Evolutionary conservation across 2,113 vertebrate species (phyloP).

Genomic region (Dinomys branickii): DNA sequence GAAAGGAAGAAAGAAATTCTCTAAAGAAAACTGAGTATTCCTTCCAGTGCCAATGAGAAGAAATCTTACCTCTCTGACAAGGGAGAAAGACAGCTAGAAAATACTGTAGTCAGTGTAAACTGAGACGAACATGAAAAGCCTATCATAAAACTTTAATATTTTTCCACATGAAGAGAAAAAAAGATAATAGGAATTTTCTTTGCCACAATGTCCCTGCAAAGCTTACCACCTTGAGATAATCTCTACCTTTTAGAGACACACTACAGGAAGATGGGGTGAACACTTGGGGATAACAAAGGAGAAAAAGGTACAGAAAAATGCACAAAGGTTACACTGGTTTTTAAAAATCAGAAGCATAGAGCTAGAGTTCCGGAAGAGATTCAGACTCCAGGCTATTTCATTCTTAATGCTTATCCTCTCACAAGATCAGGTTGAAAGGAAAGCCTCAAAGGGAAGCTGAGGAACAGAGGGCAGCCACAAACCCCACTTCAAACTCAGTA

Average conservation of each 20-base stretch:
- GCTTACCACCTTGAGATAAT: conserved; percentile 6
- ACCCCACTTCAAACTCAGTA: background rate
- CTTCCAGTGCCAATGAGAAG: background rate
- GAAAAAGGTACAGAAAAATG: background rate
- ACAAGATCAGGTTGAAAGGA: conserved; percentile 26
- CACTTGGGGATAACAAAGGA: background rate
- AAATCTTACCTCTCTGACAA: background rate
- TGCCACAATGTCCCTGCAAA: conserved; percentile 4
- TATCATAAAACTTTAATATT: conserved; percentile 3
- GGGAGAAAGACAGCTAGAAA: background rate
- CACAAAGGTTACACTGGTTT: background rate
- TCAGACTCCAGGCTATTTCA: background rate
- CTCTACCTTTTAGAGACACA: background rate
- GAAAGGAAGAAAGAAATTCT: background rate
- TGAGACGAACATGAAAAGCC: background rate
- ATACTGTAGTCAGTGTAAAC: background rate
- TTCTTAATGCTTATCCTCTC: background rate
- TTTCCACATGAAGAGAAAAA: conserved; percentile 27
- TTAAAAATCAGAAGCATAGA: background rate
- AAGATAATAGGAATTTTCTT: conserved; percentile 2
- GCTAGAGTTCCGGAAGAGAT: conserved; percentile 24
- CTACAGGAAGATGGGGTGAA: background rate
- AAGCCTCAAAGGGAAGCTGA: background rate
- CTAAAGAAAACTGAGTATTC: conserved; percentile 2
- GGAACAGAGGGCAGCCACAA: background rate